phyloP scores from a whole-genome alignment of 2,888 invertebrate species.

The Megalurothrips usitatus region DNA sequence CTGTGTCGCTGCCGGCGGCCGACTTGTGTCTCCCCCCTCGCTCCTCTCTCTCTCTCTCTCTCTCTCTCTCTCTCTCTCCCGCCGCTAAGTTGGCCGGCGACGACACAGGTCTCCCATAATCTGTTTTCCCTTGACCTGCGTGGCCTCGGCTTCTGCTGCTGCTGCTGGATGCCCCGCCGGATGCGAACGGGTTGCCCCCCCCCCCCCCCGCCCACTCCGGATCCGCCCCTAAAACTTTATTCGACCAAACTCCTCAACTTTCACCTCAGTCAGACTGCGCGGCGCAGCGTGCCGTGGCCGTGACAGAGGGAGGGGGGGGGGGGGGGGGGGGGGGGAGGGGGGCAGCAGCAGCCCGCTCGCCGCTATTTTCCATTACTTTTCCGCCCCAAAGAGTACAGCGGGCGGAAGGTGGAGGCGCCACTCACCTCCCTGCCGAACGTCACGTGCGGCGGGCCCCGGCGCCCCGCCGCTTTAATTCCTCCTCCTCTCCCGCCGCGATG shows the following conservation, averaged over 20 bases:
- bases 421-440: not conserved
- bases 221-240: not conserved
- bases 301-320: not conserved
- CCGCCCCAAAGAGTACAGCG: not conserved
- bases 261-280: not conserved
- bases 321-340: not conserved
- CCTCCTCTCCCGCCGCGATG: not conserved
- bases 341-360: not conserved
- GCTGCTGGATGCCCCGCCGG: not conserved
- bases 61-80: not conserved
- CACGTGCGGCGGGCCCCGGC: not conserved
- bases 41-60: not conserved
- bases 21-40: not conserved
- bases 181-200: not conserved
- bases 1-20: not conserved
- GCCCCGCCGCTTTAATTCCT: not conserved
- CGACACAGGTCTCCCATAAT: not conserved
- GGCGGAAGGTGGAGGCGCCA: not conserved
- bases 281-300: not conserved
- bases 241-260: conserved; percentile 3
- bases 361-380: not conserved
- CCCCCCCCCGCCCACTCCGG: not conserved
- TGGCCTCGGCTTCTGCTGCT: not conserved
- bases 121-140: conserved; percentile 23
- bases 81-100: not conserved